Conservation (phyloP, 2,888 invertebrate species). For the Syritta pipiens region DNA sequence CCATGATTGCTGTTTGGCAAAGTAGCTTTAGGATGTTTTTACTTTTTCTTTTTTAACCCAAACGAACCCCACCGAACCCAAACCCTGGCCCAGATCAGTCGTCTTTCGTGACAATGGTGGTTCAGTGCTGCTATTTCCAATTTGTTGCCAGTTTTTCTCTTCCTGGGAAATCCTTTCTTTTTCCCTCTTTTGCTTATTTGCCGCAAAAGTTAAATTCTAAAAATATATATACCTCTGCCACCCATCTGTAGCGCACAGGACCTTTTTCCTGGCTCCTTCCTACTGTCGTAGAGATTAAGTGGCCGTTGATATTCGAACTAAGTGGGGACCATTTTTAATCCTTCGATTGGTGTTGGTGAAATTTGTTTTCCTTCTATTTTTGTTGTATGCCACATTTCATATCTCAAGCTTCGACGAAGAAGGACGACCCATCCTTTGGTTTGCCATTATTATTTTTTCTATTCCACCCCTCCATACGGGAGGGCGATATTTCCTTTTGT, state of each 20-base stretch:
- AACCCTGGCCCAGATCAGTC: too few relatives aligned
- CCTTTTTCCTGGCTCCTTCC: constrained; percentile 12
- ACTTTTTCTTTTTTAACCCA: background rate
- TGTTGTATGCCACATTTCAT: constrained; percentile 16
- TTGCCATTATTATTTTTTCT: constrained; percentile 19
- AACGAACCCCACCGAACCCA: too few relatives aligned
- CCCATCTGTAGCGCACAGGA: constrained; percentile 8
- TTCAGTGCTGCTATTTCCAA: constrained; percentile 37
- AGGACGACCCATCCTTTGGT: constrained; percentile 10
- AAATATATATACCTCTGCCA: constrained; percentile 25
- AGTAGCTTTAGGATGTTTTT: constrained; percentile 56
- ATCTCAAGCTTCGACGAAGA: too few relatives aligned
- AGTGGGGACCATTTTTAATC: constrained; percentile 51
- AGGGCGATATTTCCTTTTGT: constrained; percentile 3
- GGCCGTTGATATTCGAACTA: constrained; percentile 48
- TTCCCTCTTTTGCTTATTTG: too few relatives aligned
- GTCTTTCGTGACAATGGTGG: constrained; percentile 30
- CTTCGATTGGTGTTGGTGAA: constrained; percentile 52
- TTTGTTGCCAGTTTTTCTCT: constrained; percentile 26
- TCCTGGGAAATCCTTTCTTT: constrained; percentile 14
- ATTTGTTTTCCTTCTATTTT: constrained; percentile 30
- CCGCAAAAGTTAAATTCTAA: too few relatives aligned
- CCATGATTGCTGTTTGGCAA: constrained; percentile 64
- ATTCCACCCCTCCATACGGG: background rate
- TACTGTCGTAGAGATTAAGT: constrained; percentile 47